Evolutionary conservation across 2,113 vertebrate species (phyloP).

Genomic region (Hippocampus mohnikei): DNA sequence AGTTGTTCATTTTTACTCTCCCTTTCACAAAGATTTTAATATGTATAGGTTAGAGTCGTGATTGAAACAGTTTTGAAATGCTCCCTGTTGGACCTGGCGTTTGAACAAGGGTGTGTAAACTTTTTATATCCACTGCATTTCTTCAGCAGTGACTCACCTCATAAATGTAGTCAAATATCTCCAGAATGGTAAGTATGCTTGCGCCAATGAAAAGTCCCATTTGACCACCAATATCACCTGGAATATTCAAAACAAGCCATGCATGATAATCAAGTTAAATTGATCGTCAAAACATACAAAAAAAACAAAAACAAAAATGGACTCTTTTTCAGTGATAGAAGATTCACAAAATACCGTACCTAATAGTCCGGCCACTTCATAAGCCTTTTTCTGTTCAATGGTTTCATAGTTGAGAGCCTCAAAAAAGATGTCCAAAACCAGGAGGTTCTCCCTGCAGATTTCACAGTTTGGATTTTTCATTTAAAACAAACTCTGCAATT

Average conservation of each 20-base stretch:
- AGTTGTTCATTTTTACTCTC: background rate
- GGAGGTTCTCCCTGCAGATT: constrained; percentile 85
- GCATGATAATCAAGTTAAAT: background rate
- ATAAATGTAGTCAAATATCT: constrained; percentile 89
- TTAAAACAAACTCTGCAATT: background rate
- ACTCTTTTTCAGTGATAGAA: background rate
- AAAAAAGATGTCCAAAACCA: constrained; percentile 85
- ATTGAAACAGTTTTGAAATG: background rate
- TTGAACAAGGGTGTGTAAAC: background rate
- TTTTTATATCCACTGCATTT: background rate
- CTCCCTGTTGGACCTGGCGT: background rate
- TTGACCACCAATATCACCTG: constrained; percentile 90
- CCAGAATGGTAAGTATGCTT: constrained; percentile 89
- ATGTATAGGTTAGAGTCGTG: background rate
- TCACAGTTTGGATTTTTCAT: background rate
- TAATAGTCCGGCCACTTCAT: constrained; percentile 93
- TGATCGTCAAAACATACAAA: no score
- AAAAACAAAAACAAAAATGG: background rate
- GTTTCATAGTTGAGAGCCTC: constrained; percentile 82
- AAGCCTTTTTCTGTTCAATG: constrained; percentile 97
- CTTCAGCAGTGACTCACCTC: constrained; percentile 74
- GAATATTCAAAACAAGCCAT: constrained; percentile 2
- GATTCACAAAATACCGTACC: constrained; percentile 65
- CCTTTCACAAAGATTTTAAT: background rate
- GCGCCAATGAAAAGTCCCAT: constrained; percentile 95